These are phyloP conservation scores for Papilio helenus DNA, from an alignment of 1,140 invertebrate species.

Conservation along the genomic window DNA sequence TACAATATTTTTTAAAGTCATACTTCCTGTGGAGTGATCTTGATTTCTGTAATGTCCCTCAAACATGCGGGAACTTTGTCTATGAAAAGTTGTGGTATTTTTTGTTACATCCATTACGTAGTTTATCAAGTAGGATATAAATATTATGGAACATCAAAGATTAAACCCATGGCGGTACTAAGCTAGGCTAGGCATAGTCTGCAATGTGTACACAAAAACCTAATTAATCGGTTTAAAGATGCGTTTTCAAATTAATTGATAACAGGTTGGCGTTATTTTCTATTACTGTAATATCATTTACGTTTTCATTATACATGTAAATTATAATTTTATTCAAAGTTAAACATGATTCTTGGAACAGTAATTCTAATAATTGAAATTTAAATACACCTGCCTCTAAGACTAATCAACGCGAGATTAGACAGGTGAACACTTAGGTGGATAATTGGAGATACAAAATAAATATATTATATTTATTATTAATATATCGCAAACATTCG, in stretches of 20 bases:
- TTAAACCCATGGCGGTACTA: not conserved
- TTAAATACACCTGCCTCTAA: constrained; percentile 11
- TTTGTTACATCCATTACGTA: not conserved
- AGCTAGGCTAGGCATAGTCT: not conserved
- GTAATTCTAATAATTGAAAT: constrained; percentile 14
- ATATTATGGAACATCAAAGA: not conserved
- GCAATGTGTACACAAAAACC: not conserved
- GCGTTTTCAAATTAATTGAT: not conserved
- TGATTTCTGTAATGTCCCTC: not conserved
- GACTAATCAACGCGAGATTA: not conserved
- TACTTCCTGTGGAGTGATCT: not conserved
- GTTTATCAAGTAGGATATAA: not conserved
- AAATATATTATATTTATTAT: not conserved
- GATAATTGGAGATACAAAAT: not conserved
- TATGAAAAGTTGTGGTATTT: not conserved
- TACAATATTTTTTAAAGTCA: constrained; percentile 17
- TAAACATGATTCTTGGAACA: not conserved
- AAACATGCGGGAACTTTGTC: not conserved
- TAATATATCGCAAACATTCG: too few species aligned
- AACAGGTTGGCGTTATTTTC: not conserved
- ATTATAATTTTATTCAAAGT: constrained; percentile 33
- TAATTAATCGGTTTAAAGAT: not conserved
- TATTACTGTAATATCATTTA: not conserved
- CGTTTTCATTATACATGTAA: not conserved
- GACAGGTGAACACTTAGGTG: not conserved